These are phyloP conservation scores for Rhimphoctona megacephalus DNA, from an alignment of 2,888 invertebrate genomes.

Conservation along the genomic window DNA sequence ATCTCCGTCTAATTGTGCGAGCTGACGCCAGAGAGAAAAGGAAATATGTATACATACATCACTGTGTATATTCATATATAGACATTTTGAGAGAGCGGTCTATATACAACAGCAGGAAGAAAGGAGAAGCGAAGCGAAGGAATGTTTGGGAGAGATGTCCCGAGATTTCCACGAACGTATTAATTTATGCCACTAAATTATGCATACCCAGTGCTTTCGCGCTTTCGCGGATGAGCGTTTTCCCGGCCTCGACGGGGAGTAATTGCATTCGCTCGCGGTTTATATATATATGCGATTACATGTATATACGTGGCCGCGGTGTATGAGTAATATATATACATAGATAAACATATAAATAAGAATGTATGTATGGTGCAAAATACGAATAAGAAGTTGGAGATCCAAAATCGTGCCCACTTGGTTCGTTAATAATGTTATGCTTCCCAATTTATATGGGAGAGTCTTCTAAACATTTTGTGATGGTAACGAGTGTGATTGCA, in stretches of 20 bases:
- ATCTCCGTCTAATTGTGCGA: slow-evolving; percentile 83
- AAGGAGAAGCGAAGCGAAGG: slow-evolving; percentile 59
- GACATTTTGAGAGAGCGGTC: slow-evolving; percentile 5
- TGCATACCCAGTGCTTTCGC: slow-evolving; percentile 73
- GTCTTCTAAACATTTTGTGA: neutral
- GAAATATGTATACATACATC: slow-evolving; percentile 35
- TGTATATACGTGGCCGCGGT: neutral
- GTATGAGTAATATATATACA: neutral
- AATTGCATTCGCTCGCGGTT: slow-evolving; percentile 61
- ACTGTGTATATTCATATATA: slow-evolving; percentile 13
- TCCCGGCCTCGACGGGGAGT: slow-evolving; percentile 69
- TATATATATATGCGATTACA: slow-evolving; percentile 25
- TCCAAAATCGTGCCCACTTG: neutral
- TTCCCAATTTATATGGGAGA: neutral
- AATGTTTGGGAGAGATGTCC: slow-evolving; percentile 67
- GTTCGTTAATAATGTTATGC: neutral
- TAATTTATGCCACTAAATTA: slow-evolving; percentile 83
- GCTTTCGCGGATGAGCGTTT: slow-evolving; percentile 76
- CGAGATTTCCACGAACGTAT: slow-evolving; percentile 82
- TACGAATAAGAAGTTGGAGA: neutral
- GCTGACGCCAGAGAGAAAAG: slow-evolving; percentile 67
- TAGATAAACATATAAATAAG: neutral
- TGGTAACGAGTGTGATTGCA: no score
- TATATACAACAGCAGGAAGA: slow-evolving; percentile 21
- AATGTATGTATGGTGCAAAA: neutral